phyloP scores from a whole-genome alignment of 2,888 invertebrate species.

The Microctonus hyperodae region DNA sequence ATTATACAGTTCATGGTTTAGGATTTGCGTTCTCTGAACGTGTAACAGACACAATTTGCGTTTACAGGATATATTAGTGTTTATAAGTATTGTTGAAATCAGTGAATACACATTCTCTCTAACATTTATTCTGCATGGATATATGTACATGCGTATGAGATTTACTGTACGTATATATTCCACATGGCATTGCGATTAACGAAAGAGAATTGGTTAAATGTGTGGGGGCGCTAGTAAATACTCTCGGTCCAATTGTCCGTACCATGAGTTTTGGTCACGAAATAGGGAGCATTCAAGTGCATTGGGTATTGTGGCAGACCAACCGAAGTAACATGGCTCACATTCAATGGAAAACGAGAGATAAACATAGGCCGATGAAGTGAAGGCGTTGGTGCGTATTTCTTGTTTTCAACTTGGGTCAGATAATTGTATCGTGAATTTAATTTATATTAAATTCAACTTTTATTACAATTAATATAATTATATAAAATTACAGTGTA shows the following conservation, averaged over 20 bases:
- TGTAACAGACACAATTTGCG: too few relatives aligned
- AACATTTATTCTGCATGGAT: too few relatives aligned
- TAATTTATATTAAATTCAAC: too few relatives aligned
- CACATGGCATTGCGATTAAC: constrained; percentile 34
- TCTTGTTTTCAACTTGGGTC: background rate
- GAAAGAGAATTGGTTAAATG: constrained; percentile 33
- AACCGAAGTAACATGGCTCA: background rate
- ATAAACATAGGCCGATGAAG: background rate
- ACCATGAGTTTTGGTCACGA: constrained; percentile 19
- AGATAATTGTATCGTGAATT: too few relatives aligned
- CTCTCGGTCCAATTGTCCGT: constrained; percentile 32
- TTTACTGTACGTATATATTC: background rate
- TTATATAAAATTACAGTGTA: too few relatives aligned
- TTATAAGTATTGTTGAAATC: too few relatives aligned
- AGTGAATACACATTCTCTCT: too few relatives aligned
- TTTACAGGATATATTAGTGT: background rate
- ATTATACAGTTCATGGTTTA: constrained; percentile 48
- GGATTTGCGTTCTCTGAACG: too few relatives aligned
- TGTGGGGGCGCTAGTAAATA: constrained; percentile 18
- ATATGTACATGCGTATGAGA: too few relatives aligned
- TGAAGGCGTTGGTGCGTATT: background rate
- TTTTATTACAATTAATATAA: too few relatives aligned
- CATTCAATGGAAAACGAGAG: background rate
- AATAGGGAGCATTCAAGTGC: background rate
- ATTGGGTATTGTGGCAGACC: background rate